phyloP scores from a whole-genome alignment of 2,888 invertebrate species.

The Stenotaenia linearis region DNA sequence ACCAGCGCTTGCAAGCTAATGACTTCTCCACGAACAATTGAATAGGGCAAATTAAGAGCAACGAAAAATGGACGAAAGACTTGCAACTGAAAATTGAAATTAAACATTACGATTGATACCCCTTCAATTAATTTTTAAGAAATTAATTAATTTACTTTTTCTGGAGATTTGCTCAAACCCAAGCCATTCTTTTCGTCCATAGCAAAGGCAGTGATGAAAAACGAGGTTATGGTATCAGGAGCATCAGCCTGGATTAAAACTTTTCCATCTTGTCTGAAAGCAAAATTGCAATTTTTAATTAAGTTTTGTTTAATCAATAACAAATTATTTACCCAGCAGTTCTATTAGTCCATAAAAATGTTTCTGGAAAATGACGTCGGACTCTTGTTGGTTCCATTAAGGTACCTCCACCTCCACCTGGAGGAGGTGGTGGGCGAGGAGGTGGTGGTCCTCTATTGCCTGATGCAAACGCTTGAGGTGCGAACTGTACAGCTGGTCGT shows the following conservation, averaged over 20 bases:
- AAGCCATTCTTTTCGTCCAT: slow-evolving; percentile 49
- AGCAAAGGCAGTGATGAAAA: slow-evolving; percentile 53
- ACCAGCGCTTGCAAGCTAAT: slow-evolving; percentile 49
- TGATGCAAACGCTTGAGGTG: background rate
- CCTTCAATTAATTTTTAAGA: background rate
- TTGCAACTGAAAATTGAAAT: slow-evolving; percentile 44
- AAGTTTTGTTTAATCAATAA: background rate
- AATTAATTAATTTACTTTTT: slow-evolving; percentile 42
- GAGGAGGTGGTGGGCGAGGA: background rate
- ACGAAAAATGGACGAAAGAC: slow-evolving; percentile 54
- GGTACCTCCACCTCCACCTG: no score
- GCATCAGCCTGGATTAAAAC: slow-evolving; percentile 45
- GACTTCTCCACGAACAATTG: slow-evolving; percentile 51
- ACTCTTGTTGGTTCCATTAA: slow-evolving; percentile 30
- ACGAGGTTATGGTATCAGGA: slow-evolving; percentile 54
- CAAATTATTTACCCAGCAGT: slow-evolving; percentile 36
- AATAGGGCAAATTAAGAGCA: slow-evolving; percentile 51
- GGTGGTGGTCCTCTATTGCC: background rate
- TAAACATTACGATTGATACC: no score
- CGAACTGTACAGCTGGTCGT: background rate
- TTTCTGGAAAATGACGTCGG: slow-evolving; percentile 55
- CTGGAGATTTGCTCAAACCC: slow-evolving; percentile 47
- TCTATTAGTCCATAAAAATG: slow-evolving; percentile 58
- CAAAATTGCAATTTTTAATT: no score
- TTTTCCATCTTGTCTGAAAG: slow-evolving; percentile 47